Evolutionary conservation across 1,140 invertebrate species (phyloP), one percentile per base, ranked within the genome.

Genomic region (Ips nitidus): DNA sequence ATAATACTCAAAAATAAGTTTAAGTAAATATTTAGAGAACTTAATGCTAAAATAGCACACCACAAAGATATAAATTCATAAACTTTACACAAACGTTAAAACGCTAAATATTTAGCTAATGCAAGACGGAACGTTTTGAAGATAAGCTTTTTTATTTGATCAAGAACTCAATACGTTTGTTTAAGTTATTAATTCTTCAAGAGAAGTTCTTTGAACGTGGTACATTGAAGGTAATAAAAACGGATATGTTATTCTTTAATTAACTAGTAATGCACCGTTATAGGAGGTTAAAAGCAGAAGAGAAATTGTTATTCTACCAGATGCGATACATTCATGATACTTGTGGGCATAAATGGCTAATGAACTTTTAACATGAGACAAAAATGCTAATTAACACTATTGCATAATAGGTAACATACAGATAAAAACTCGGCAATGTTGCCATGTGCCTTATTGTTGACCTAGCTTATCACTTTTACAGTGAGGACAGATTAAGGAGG

Each of bases 41-140:
- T 43, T 41, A 45, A 38, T 40, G 61, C 61, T 63, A 63, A 63
- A 63, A 63, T 63, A 63, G 47, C 61, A 52, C 45, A 63, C 45
- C 43, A 63, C 61, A 63, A 63, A 63, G 61, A 41, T 36, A 52
- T 52, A 63, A 63, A 63, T 52, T 63, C 61, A 52, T 63, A 52
- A 52, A 52, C 39, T 63, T 63, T 52, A 52, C 38, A 40, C 41
- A 8, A 52, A 45, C 8, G 22, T n/a, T 52, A 63, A 63, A 63
- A 52, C n/a, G 4, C 50, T 22, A 52, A 63, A 63, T 40, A 52
- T 63, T 63, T 52, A 36, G 38, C 38, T 4, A 45, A 37, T 47
- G 4, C 59, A 45, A 57, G n/a, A 8, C 43, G 8, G 8, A 50
- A 41, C 39, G 55, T 40, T 41, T 40, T 38, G 4, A 6, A 57